Evolutionary conservation across 2,888 invertebrate species (phyloP), one percentile per base, ranked within the genome.

Genomic region (Xestia xanthographa): DNA sequence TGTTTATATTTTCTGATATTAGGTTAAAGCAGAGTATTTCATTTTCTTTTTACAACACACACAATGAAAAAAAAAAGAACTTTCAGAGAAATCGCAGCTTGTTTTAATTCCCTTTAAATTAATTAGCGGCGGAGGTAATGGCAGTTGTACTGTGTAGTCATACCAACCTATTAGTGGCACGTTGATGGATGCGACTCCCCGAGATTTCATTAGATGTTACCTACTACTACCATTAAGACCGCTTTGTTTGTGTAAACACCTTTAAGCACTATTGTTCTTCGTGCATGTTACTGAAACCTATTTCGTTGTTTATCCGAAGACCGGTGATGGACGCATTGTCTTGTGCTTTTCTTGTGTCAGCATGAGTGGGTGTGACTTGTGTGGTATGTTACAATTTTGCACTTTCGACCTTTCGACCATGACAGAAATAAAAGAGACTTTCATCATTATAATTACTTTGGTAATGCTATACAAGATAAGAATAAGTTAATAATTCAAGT

Each of bases 121-220:
- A 88, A 83, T 87, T 75, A 87, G 80, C 75, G 65, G 71, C 72
- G 75, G 79, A 73, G 86, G 67, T 85, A 67, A 53, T 77, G 77
- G 86, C 79, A 82, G 85, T n/a, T 41, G 56, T 65, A 68, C 56
- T 86, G 66, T 41, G 26, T 77, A 66, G 53, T 56, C 88, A 87
- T 83, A 85, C 82, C 86, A 80, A 12, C 2, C 65, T 83, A 87
- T 87, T 89, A 89, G 84, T 48, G 87, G 85, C 89, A 82, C 86
- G 90, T 91, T 92, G 92, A 93, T 92, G 86, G 91, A 93, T 92
- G 90, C 84, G 85, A 77, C 74, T 83, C 77, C 75, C 72, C 84
- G 83, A 87, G 89, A 89, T 90, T 91, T 92, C 90, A 92, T 93
- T 93, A 91, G 82, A 86, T 85, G 86, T 83, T 83, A 58, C 82